Base-by-base conservation (phyloP, 2,888 invertebrate genomes). In the Morpho deidamia region DNA sequence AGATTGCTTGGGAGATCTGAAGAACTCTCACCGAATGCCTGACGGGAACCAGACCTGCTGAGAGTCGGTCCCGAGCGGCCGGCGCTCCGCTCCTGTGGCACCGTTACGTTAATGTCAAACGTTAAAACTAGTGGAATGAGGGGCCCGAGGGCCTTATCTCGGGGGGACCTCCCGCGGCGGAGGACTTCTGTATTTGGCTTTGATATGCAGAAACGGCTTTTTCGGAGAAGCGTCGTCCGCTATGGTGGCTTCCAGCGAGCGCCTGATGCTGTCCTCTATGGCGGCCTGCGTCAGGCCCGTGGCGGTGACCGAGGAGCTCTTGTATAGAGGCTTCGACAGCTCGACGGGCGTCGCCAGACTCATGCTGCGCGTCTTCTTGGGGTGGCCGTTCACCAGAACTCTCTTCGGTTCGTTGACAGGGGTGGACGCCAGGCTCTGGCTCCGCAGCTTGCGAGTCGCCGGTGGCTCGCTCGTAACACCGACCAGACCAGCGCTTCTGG, bases 171-270 rank as follows among this genome's bases (percentile, higher is more conserved):
- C 91, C 47, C 92, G 80, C 66, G 92, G 92, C 59, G 93, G 92
- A 53, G 93, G 92, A 81, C 93, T 94, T 69, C 94, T 90, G 77
- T 94, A 94, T 79, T 94, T 94, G 77, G 93, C 93, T 72, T 93
- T 92, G 72, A 94, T 94, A 85, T 93, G 93, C 66, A 94, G 85
- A 79, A 92, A 94, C 63, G 91, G 88, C 66, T 90, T 88, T 68
- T 90, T 90, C 58, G 83, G 64, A 43, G 72, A 71, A 55, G 67
- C 74, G 58, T 79, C 72, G 63, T 83, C 84, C n/a, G 74, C 79
- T 56, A 87, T 79, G 61, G 62, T 73, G 41, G 87, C 89, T 32
- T 83, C 85, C 8, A 89, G 71, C 7, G 88, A 85, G 56, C 81
- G 78, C 1, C 86, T 60, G 65, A 90, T 85, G 66, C 85, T 87